Base-by-base conservation (phyloP, 1,140 invertebrate species). In the Onthophagus taurus region DNA sequence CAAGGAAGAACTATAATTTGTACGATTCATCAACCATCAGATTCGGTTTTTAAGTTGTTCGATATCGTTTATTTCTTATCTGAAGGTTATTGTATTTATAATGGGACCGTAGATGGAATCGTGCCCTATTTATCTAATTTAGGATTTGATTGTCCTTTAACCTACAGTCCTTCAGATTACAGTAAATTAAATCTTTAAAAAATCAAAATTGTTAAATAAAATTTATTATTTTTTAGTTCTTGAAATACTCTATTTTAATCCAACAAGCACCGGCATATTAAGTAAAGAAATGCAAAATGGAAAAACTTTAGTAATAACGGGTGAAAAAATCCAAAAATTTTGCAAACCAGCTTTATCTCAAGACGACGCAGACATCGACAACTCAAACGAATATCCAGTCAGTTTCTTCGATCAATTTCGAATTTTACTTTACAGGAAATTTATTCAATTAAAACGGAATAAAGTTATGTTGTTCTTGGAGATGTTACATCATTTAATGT, bases 1-100 rank as follows among this genome's bases (percentile, higher is more conserved):
- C 72, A 78, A 53, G 83, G 84, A 4, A 72, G 80, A 36, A 86
- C 83, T 0, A 78, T 89, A 29, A 61, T 89, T 16, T 82, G 81
- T 58, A 88, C 85, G 3, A 83, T 89, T 43, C 85, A 90, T 59
- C 86, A 89, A 54, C 86, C 86, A 0, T 82, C 80, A 26, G 81
- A 82, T 3, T 77, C 78, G 21, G 63, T 85, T 8, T 85, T 87
- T 61, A 69, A 80, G 21, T 72, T 80, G 44, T 86, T 87, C 63
- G 82, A 88, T 56, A 66, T 61, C 13, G 41, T 43, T 1, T 43
- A 43, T 20, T 43, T 43, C 14, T 18, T 43, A 17, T 31, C 41
- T 1, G 12, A 43, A 18, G 41, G 41, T 19, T 33, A 21, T n/a
- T 43, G 41, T 7, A 33, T 43, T 31, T 43, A 43, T 13, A 33